These are phyloP conservation scores for Prunella himalayana DNA, from an alignment of 2,113 vertebrate species.

Conservation along the genomic window DNA sequence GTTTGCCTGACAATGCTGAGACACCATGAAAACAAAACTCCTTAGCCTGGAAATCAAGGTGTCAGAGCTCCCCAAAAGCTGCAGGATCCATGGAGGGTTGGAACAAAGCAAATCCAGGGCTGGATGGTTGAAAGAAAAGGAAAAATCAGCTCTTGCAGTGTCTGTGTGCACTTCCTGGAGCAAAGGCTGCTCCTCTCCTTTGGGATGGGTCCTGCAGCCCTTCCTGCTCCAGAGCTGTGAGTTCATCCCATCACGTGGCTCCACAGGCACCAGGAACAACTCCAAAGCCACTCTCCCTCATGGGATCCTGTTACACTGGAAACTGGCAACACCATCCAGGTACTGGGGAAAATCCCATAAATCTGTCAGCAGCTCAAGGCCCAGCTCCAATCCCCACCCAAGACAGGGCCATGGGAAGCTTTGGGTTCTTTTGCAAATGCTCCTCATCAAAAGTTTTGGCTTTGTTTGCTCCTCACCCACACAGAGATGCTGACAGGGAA, in stretches of 20 bases:
- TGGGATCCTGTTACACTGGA: not conserved
- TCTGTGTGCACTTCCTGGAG: not conserved
- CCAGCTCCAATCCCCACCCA: not conserved
- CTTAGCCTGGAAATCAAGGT: not conserved
- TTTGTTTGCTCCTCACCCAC: not conserved
- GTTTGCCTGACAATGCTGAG: fast-evolving
- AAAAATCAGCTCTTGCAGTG: not conserved
- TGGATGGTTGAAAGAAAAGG: not conserved
- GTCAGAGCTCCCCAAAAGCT: not conserved
- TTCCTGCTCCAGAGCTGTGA: not conserved
- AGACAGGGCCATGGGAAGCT: not conserved
- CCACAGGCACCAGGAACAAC: not conserved
- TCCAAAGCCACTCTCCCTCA: not conserved
- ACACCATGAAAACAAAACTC: not conserved
- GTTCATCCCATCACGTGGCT: not conserved
- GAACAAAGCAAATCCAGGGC: not conserved
- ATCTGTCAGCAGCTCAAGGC: not conserved
- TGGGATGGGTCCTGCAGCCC: not conserved
- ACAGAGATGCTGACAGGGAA: not conserved
- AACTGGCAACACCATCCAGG: not conserved
- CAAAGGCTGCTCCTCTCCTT: not conserved
- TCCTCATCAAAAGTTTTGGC: not conserved
- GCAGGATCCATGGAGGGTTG: not conserved
- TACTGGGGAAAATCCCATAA: not conserved
- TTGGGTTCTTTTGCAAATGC: not conserved